Evolutionary conservation across 2,888 invertebrate species (phyloP).

Genomic region (Hydropsyche betteni): DNA sequence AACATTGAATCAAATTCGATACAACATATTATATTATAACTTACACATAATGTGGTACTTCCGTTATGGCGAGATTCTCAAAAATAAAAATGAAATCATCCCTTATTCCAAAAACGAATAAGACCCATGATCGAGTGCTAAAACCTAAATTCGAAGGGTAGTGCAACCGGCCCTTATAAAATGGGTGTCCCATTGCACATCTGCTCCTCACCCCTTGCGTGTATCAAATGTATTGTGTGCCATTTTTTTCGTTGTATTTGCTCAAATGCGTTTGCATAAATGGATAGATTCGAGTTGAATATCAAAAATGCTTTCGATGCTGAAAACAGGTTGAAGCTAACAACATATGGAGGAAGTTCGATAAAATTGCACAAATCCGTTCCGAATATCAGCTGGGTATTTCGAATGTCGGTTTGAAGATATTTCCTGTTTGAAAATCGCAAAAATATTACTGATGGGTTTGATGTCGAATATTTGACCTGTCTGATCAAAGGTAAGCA

Average conservation of each 20-base stretch:
- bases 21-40: conserved; percentile 37
- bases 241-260: conserved; percentile 21
- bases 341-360: conserved; percentile 9
- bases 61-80: neutral
- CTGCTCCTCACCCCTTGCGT: conserved; percentile 32
- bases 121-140: neutral
- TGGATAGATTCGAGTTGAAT: conserved; percentile 18
- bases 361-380: neutral
- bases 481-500: conserved; percentile 42
- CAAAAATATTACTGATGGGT: conserved; percentile 27
- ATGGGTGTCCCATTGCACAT: conserved; percentile 31
- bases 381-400: neutral
- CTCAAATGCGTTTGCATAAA: conserved; percentile 6
- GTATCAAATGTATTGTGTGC: conserved; percentile 15
- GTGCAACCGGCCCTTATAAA: conserved; percentile 20
- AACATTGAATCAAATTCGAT: conserved; percentile 43
- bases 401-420: neutral
- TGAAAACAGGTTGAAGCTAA: conserved; percentile 32
- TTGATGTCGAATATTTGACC: conserved; percentile 29
- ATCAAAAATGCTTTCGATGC: conserved; percentile 25
- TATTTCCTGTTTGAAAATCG: too few relatives aligned
- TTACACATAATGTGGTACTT: conserved; percentile 24
- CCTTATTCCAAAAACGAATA: neutral
- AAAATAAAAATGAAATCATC: neutral
- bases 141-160: conserved; percentile 6